Evolutionary conservation across 2,888 invertebrate genomes (phyloP).

Genomic region (Lucinisca nassula): DNA sequence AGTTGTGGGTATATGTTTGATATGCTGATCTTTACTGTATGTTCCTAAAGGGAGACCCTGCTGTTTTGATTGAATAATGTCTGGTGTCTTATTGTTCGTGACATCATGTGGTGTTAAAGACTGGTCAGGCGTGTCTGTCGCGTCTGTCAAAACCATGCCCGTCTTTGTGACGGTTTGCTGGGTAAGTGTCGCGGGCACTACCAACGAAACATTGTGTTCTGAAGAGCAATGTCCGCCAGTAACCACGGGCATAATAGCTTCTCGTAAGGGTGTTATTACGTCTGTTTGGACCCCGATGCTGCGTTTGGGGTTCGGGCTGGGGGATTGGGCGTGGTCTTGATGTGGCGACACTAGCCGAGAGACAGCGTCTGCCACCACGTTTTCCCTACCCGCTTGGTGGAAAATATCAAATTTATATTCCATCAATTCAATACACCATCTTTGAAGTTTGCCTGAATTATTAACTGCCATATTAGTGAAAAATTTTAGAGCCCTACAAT

Average conservation of each 20-base stretch:
- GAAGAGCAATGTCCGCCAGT: too few species aligned
- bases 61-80: too few species aligned
- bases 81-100: too few species aligned
- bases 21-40: too few species aligned
- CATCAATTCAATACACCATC: neutral
- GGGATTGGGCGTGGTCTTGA: neutral
- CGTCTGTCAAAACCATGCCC: too few species aligned
- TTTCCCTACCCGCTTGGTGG: neutral
- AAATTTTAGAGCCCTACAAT: neutral
- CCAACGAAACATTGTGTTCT: neutral
- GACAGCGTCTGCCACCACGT: neutral
- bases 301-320: neutral
- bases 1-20: too few species aligned
- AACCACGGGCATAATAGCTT: neutral
- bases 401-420: constrained; percentile 6
- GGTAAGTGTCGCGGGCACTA: neutral
- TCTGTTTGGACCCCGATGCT: neutral
- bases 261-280: neutral
- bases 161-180: too few species aligned
- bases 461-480: neutral
- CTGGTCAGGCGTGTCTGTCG: too few species aligned
- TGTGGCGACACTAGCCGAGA: neutral
- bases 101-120: too few species aligned
- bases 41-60: too few species aligned
- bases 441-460: neutral